phyloP scores from a whole-genome alignment of 2,888 invertebrate genomes.

The Cinara cedri region DNA sequence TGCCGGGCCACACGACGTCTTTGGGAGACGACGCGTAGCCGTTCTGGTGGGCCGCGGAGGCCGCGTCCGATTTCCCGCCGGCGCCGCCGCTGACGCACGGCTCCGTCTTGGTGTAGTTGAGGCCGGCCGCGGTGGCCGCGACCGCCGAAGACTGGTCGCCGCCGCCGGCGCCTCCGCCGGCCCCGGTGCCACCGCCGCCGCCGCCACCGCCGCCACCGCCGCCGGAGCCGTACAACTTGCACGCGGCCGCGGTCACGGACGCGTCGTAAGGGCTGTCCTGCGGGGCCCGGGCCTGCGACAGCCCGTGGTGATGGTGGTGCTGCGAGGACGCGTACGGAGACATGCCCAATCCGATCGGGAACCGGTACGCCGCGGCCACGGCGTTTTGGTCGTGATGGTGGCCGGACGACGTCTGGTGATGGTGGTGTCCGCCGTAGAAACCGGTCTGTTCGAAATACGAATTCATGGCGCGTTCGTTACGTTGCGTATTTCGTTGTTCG shows the following conservation, averaged over 20 bases:
- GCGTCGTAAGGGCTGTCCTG: constrained; percentile 93
- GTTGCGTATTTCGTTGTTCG: too few relatives aligned
- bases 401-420: constrained; percentile 73
- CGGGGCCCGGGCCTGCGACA: constrained; percentile 78
- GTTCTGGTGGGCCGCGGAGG: constrained; percentile 64
- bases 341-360: constrained; percentile 84
- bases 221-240: constrained; percentile 79
- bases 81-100: constrained; percentile 61
- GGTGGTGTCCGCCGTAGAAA: constrained; percentile 91
- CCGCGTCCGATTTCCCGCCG: constrained; percentile 59
- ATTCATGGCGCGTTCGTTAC: too few relatives aligned
- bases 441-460: constrained; percentile 95
- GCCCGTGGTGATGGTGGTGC: constrained; percentile 77
- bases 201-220: constrained; percentile 74
- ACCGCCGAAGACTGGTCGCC: constrained; percentile 76
- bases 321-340: constrained; percentile 78
- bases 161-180: constrained; percentile 71
- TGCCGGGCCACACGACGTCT: constrained; percentile 74
- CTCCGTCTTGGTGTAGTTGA: constrained; percentile 61
- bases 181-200: constrained; percentile 77
- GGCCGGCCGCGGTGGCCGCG: constrained; percentile 69
- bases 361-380: constrained; percentile 75
- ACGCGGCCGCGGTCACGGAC: constrained; percentile 78
- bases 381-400: constrained; percentile 73
- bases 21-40: constrained; percentile 67